Percentiles rank a stretch among this genome's conserved stretches.
Evolutionary conservation across 2,113 vertebrate species (phyloP).

Genomic region (Mirounga angustirostris): DNA sequence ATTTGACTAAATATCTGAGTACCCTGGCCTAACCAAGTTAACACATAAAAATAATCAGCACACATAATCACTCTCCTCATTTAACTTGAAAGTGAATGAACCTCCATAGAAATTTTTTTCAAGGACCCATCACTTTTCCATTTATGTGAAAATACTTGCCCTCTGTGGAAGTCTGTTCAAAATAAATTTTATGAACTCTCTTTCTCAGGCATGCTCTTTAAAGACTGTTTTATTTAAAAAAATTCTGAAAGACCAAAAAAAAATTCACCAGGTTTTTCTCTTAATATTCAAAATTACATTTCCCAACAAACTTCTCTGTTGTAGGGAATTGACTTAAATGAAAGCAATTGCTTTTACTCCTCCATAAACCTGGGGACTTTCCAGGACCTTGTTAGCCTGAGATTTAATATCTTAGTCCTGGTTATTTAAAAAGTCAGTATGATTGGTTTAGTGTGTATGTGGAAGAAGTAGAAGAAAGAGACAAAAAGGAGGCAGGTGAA

Average conservation of each 20-base stretch:
- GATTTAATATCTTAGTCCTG: conserved; percentile 22
- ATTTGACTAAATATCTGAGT: neutral
- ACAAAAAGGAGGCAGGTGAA: neutral
- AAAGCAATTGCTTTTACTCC: neutral
- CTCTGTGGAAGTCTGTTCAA: neutral
- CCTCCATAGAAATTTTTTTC: neutral
- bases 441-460: neutral
- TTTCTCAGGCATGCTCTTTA: neutral
- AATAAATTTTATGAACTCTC: neutral
- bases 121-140: neutral
- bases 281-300: conserved; percentile 1
- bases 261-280: neutral
- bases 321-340: neutral
- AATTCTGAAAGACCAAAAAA: neutral
- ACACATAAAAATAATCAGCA: neutral
- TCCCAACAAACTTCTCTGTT: neutral
- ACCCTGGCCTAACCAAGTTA: neutral
- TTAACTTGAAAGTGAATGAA: conserved; percentile 10
- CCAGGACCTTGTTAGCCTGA: neutral
- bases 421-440: neutral
- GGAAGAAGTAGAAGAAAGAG: neutral
- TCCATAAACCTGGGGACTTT: neutral
- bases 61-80: neutral
- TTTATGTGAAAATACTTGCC: neutral
- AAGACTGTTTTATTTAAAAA: neutral